Percentiles rank a stretch among this genome's conserved stretches.
These are phyloP conservation scores for Drosophila rubida DNA, from an alignment of 2,888 invertebrate species.

Conservation along the genomic window DNA sequence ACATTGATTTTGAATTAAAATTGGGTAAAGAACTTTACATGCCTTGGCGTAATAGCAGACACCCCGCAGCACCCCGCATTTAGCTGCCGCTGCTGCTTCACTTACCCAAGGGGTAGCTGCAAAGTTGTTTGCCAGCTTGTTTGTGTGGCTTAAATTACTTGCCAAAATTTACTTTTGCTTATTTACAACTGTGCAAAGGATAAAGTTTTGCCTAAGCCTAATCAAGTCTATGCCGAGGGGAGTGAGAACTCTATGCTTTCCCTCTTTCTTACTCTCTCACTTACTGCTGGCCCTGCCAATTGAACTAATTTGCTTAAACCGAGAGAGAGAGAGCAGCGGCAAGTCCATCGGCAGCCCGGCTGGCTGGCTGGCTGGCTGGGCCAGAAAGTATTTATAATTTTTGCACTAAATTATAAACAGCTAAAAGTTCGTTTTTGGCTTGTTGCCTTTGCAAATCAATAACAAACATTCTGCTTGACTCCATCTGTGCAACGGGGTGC, in stretches of 20 bases:
- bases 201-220: slow-evolving; percentile 83
- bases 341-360: slow-evolving; percentile 7
- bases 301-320: slow-evolving; percentile 80
- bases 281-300: slow-evolving; percentile 61
- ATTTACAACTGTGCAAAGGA: slow-evolving; percentile 82
- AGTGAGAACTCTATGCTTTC: background rate
- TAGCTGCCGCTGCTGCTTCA: background rate
- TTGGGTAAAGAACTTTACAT: slow-evolving; percentile 75
- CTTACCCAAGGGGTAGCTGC: slow-evolving; percentile 31
- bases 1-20: slow-evolving; percentile 82
- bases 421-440: slow-evolving; percentile 53
- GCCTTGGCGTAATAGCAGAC: slow-evolving; percentile 58
- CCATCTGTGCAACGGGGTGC: background rate
- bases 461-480: slow-evolving; percentile 39
- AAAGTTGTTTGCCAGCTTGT: slow-evolving; percentile 80
- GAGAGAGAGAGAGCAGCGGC: slow-evolving; percentile 34
- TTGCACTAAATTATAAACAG: slow-evolving; percentile 73
- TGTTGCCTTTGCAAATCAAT: slow-evolving; percentile 55
- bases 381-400: slow-evolving; percentile 70
- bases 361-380: no score
- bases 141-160: slow-evolving; percentile 81
- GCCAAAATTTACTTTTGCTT: slow-evolving; percentile 81
- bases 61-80: background rate
- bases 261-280: slow-evolving; percentile 19
- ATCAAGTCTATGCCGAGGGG: slow-evolving; percentile 77